Evolutionary conservation across 2,888 invertebrate species (phyloP).

Genomic region (Tachina lurida): DNA sequence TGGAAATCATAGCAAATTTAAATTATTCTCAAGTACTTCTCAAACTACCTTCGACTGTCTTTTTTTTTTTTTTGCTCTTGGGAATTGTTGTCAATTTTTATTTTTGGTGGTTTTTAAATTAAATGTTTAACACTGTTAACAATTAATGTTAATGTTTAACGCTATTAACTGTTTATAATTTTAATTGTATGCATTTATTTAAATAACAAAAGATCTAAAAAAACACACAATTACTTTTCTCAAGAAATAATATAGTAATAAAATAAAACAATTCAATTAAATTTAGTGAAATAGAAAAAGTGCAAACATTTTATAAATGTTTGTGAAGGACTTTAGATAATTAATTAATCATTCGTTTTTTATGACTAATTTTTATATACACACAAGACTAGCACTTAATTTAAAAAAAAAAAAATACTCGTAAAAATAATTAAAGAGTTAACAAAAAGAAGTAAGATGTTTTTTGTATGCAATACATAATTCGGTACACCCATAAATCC

Average conservation of each 20-base stretch:
- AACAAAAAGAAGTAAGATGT: neutral
- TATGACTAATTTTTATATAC: too few species aligned
- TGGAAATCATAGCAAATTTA: too few species aligned
- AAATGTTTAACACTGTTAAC: slow-evolving; percentile 52
- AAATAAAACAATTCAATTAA: slow-evolving; percentile 41
- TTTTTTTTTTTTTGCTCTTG: neutral
- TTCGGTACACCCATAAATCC: too few species aligned
- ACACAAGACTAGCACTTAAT: too few species aligned
- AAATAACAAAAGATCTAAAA: neutral
- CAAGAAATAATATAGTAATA: neutral
- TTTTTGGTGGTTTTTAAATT: slow-evolving; percentile 7
- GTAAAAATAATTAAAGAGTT: neutral
- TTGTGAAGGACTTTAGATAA: slow-evolving; percentile 47
- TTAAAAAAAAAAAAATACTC: neutral
- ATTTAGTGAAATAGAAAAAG: neutral
- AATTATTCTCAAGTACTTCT: neutral
- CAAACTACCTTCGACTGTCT: neutral
- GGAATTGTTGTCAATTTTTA: slow-evolving; percentile 38
- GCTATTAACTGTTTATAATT: slow-evolving; percentile 22
- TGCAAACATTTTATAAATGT: neutral
- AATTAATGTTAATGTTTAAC: neutral
- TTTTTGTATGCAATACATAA: too few species aligned
- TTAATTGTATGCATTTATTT: neutral
- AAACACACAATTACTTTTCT: neutral
- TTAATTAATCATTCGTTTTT: slow-evolving; percentile 45